These are phyloP conservation scores for Cephalopachus bancanus DNA, from an alignment of 2,797 vertebrate genomes.

Conservation along the genomic window DNA sequence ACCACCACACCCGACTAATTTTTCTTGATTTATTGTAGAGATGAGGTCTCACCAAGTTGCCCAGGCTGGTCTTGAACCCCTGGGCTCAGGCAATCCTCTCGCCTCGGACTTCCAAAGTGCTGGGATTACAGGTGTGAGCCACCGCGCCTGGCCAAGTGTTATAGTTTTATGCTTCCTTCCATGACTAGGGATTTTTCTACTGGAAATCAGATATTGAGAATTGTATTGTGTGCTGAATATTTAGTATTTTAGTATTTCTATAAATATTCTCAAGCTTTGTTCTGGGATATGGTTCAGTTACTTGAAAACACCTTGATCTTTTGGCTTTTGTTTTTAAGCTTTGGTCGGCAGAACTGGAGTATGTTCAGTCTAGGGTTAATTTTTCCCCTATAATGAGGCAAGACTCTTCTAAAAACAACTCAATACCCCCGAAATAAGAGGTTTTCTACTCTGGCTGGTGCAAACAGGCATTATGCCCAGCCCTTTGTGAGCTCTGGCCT, in stretches of 20 bases:
- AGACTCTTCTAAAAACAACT: slow-evolving; percentile 33
- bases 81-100: too few species aligned
- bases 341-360: neutral
- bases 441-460: slow-evolving; percentile 18
- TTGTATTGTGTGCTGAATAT: slow-evolving; percentile 1
- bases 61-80: too few species aligned
- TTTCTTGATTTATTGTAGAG: too few species aligned
- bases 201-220: neutral
- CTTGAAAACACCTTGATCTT: neutral
- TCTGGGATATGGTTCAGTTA: slow-evolving; percentile 7
- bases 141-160: too few species aligned
- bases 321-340: neutral
- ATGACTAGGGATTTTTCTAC: slow-evolving; percentile 10
- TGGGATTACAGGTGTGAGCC: too few species aligned
- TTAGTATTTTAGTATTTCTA: slow-evolving; percentile 29
- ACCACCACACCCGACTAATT: too few species aligned
- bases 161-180: neutral
- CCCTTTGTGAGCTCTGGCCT: neutral
- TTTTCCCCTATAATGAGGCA: slow-evolving; percentile 16
- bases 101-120: too few species aligned
- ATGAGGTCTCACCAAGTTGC: too few species aligned
- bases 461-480: neutral
- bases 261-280: slow-evolving; percentile 29
- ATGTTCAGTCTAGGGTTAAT: neutral
- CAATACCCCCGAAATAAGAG: neutral